Conservation (phyloP, 2,888 invertebrate genomes). For the Ephialtes manifestator region DNA sequence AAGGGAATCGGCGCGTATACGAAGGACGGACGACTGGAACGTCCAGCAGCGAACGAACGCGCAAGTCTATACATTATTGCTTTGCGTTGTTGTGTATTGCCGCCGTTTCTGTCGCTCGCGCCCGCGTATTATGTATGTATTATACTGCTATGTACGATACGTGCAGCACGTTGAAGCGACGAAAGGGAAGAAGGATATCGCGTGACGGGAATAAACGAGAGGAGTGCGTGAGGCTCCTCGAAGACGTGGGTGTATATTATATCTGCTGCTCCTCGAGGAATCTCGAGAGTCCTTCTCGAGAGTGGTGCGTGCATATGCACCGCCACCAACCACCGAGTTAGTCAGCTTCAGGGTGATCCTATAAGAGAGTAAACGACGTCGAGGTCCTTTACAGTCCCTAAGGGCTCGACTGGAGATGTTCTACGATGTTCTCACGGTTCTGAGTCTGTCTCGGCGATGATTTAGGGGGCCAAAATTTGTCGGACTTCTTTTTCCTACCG, state of each 20-base stretch:
- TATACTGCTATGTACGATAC: slow-evolving; percentile 35
- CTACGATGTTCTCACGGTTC: slow-evolving; percentile 46
- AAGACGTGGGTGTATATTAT: slow-evolving; percentile 27
- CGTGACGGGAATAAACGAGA: slow-evolving; percentile 56
- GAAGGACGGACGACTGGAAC: slow-evolving; percentile 66
- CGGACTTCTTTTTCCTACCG: neutral
- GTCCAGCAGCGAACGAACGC: slow-evolving; percentile 26
- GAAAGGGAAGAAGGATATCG: slow-evolving; percentile 53
- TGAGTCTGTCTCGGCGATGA: slow-evolving; percentile 10
- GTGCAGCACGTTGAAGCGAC: slow-evolving; percentile 20
- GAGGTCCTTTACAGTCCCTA: slow-evolving; percentile 6
- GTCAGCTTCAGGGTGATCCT: slow-evolving; percentile 25
- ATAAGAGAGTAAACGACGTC: slow-evolving; percentile 5
- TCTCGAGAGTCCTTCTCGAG: slow-evolving; percentile 61
- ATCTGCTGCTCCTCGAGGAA: slow-evolving; percentile 53
- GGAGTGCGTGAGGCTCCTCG: slow-evolving; percentile 31
- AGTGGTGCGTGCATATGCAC: slow-evolving; percentile 24
- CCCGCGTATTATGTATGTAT: slow-evolving; percentile 42
- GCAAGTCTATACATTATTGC: slow-evolving; percentile 24
- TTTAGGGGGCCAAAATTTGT: slow-evolving; percentile 19
- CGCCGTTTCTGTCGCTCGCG: slow-evolving; percentile 3
- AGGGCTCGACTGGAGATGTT: slow-evolving; percentile 14
- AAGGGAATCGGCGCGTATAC: slow-evolving; percentile 63
- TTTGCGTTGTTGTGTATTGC: slow-evolving; percentile 35
- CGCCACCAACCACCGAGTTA: neutral